Evolutionary conservation across 2,888 invertebrate genomes (phyloP), one percentile per base, ranked within the genome.

Genomic region (Baccha elongata): DNA sequence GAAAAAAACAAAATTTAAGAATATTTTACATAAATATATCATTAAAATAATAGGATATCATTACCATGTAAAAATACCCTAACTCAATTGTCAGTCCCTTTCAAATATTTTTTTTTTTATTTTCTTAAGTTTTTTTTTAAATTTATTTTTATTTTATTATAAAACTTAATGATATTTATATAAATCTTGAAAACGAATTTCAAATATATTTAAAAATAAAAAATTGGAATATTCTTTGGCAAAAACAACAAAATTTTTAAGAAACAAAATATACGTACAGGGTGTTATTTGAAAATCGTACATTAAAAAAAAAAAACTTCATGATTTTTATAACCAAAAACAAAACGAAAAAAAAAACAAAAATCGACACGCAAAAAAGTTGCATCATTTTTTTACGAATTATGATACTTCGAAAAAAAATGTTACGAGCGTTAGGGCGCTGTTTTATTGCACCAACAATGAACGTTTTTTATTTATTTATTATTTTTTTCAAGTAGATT

Each of bases 381-480:
- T 58, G 72, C 73, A 85, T 85, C 74, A 76, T 81, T 85, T 76
- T 85, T 73, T 80, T 80, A 32, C 50, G 35, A 52, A 67, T 48
- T 58, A 60, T 53, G 37, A 72, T 52, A 58, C 53, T 67, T 67
- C 68, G 60, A 65, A 60, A 67, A 68, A 84, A 76, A 84, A 84
- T 78, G 83, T 85, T 85, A 85, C 87, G 87, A 87, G 86, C 87
- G 87, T 87, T 86, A 87, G 87, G 87, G 87, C 87, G 87, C 87
- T 86, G 86, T 86, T 87, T 87, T 86, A 86, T 85, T 87, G 87
- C 87, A 87, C 87, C 86, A 86, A 86, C 85, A 85, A 85, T 85
- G 83, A 84, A 60, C 65, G 79, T 84, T 67, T 83, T 83, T 42
- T 44, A 58, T 75, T 71, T 67, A 11, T 13, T 67, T 76, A 68